These are phyloP conservation scores for Ctenodactylus gundi DNA, from an alignment of 2,113 vertebrate species.

Conservation along the genomic window DNA sequence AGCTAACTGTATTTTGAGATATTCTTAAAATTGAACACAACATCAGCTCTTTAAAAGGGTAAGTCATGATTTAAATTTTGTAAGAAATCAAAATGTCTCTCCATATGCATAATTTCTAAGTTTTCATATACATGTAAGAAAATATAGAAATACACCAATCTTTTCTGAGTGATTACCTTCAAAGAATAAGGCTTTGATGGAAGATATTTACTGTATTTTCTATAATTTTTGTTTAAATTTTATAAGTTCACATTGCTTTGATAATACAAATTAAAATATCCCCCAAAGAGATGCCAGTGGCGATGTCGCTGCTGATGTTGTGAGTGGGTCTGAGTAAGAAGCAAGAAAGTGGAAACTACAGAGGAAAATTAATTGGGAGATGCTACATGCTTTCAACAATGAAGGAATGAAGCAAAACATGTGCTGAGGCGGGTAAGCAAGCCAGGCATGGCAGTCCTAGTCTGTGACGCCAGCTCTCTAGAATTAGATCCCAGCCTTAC, in stretches of 20 bases:
- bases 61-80: background rate
- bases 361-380: background rate
- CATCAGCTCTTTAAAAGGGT: background rate
- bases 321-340: background rate
- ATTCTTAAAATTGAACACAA: slow-evolving; percentile 13
- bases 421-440: background rate
- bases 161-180: background rate
- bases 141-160: background rate
- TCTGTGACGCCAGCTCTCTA: background rate
- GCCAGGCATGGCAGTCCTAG: background rate
- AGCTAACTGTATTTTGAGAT: background rate
- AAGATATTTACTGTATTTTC: background rate
- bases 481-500: background rate
- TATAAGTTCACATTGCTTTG: background rate
- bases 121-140: background rate
- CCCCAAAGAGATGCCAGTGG: background rate
- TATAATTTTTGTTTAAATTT: background rate
- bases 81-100: background rate
- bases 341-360: background rate
- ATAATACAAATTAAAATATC: background rate
- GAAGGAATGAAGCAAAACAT: background rate
- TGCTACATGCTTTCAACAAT: background rate
- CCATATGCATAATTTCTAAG: background rate
- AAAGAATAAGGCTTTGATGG: background rate
- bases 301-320: background rate